phyloP scores from a whole-genome alignment of 2,888 invertebrate genomes.

The Heliconius erato region DNA sequence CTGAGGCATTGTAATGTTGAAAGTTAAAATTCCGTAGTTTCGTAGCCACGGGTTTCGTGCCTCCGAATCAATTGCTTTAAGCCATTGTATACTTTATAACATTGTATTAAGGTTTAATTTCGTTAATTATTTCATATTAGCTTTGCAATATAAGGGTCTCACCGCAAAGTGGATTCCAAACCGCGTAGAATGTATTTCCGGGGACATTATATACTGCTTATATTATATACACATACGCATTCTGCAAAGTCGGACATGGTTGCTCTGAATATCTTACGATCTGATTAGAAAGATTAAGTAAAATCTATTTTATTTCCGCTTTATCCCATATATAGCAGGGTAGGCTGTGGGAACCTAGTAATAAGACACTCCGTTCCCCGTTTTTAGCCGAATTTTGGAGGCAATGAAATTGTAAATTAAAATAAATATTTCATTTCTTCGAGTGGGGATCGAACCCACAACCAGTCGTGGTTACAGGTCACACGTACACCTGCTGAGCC shows the following conservation, averaged over 20 bases:
- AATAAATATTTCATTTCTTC: background rate
- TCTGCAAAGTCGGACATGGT: slow-evolving; percentile 12
- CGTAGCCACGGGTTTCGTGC: slow-evolving; percentile 38
- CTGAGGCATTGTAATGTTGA: slow-evolving; percentile 39
- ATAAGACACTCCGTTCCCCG: too few relatives aligned
- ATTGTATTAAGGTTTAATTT: slow-evolving; percentile 43
- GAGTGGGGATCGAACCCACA: background rate
- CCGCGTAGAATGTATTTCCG: slow-evolving; percentile 71
- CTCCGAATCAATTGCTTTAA: slow-evolving; percentile 23
- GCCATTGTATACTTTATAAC: slow-evolving; percentile 38
- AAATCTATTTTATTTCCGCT: background rate
- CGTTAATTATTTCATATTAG: slow-evolving; percentile 44
- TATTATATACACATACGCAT: slow-evolving; percentile 1
- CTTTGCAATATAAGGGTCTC: slow-evolving; percentile 59
- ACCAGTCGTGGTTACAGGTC: background rate
- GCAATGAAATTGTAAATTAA: background rate
- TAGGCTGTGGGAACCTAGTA: too few relatives aligned
- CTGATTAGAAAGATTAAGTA: background rate
- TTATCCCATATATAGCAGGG: too few relatives aligned
- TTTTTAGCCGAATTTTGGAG: background rate
- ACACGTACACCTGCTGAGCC: too few relatives aligned
- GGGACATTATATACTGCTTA: slow-evolving; percentile 40
- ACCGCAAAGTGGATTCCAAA: slow-evolving; percentile 72
- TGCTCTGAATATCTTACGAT: slow-evolving; percentile 8
- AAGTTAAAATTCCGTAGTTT: slow-evolving; percentile 47